These are phyloP conservation scores for Pipistrellus pipistrellus DNA, from an alignment of 2,797 vertebrate genomes.

Conservation along the genomic window DNA sequence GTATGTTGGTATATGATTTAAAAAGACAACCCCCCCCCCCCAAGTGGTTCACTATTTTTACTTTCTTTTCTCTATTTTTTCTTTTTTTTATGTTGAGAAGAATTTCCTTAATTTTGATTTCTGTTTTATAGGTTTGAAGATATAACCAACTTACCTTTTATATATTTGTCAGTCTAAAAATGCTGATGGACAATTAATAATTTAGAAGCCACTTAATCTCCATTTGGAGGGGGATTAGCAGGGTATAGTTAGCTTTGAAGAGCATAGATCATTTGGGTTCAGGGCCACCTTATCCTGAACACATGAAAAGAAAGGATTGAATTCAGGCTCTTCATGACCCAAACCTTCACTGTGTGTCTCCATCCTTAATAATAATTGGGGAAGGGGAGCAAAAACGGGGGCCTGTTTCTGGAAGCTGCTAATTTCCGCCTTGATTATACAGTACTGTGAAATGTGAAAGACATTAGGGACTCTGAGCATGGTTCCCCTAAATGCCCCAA, in stretches of 20 bases:
- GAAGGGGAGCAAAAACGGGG: not conserved
- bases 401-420: constrained; percentile 57
- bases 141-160: constrained; percentile 7
- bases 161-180: constrained; percentile 13
- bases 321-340: not conserved
- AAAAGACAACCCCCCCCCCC: not conserved
- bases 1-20: not conserved
- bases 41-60: not conserved
- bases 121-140: constrained; percentile 30
- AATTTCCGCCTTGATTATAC: constrained; percentile 36
- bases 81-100: not conserved
- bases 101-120: constrained; percentile 31
- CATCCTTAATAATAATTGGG: not conserved
- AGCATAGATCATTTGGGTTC: not conserved
- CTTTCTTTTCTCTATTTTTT: not conserved
- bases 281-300: not conserved
- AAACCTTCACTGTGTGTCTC: not conserved
- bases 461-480: constrained; percentile 38
- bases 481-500: constrained; percentile 33
- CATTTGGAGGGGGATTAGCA: not conserved
- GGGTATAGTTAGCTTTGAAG: not conserved
- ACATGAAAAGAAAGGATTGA: constrained; percentile 22
- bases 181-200: not conserved
- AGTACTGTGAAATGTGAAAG: constrained; percentile 56
- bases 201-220: constrained; percentile 21